Conservation (phyloP, 2,113 vertebrate species). For the Hippocampus comes region DNA sequence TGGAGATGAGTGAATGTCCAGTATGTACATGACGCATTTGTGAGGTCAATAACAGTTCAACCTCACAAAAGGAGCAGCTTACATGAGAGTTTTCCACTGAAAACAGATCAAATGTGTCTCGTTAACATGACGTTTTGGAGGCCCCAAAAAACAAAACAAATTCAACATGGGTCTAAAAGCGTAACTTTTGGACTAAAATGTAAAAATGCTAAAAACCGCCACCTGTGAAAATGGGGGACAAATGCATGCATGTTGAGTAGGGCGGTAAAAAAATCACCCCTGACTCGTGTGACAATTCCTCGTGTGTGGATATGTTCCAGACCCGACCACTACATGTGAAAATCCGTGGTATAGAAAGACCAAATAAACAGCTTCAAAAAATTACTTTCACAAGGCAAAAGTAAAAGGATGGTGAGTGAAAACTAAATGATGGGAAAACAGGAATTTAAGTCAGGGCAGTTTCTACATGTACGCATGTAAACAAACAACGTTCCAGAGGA, state of each 20-base stretch:
- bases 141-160: background rate
- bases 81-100: background rate
- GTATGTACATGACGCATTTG: conserved; percentile 42
- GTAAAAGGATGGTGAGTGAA: conserved; percentile 75
- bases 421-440: conserved; percentile 76
- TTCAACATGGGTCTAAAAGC: no score
- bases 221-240: no score
- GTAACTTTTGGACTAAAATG: no score
- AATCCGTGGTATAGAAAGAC: no score
- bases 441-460: conserved; percentile 49
- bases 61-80: conserved; percentile 12
- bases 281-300: no score
- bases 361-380: no score
- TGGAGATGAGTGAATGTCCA: conserved; percentile 43
- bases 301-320: no score
- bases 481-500: conserved; percentile 39
- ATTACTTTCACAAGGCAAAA: conserved; percentile 58
- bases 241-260: no score
- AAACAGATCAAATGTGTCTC: background rate
- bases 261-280: no score
- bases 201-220: no score
- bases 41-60: conserved; percentile 50
- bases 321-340: no score
- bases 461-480: conserved; percentile 51
- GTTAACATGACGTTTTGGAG: background rate